Conservation (phyloP, 2,888 invertebrate genomes). For the Spilarctia lutea region DNA sequence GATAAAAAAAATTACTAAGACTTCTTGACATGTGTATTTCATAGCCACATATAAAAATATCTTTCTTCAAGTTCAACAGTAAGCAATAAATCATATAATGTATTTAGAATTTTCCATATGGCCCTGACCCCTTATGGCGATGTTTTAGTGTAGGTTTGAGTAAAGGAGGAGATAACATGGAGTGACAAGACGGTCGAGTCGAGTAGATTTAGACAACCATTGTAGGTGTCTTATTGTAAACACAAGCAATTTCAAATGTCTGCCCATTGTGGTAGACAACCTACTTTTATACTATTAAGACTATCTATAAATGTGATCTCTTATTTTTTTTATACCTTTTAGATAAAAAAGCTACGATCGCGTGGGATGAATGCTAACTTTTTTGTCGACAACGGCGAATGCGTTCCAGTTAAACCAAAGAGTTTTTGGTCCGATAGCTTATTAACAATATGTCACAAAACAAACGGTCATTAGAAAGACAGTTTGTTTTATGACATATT, state of each 20-base stretch:
- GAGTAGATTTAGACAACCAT: conserved; percentile 35
- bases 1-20: conserved; percentile 1
- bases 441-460: too few relatives aligned
- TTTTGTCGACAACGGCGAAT: conserved; percentile 2
- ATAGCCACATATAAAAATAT: conserved; percentile 7
- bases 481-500: background rate
- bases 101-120: conserved; percentile 24
- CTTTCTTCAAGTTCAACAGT: conserved; percentile 26
- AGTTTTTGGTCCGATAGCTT: background rate
- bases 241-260: conserved; percentile 72
- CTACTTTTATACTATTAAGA: conserved; percentile 53
- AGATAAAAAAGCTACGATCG: conserved; percentile 69
- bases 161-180: conserved; percentile 21
- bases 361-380: conserved; percentile 52
- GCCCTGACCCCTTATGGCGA: conserved; percentile 31
- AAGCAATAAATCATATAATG: conserved; percentile 38
- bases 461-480: too few relatives aligned
- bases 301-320: conserved; percentile 78
- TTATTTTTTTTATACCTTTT: conserved; percentile 64
- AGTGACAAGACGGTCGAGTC: conserved; percentile 33
- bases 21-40: conserved; percentile 10
- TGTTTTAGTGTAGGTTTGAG: conserved; percentile 15
- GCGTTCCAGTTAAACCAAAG: background rate
- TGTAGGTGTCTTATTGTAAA: conserved; percentile 55
- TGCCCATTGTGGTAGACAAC: conserved; percentile 52